These are phyloP conservation scores for Knipowitschia caucasica DNA, from an alignment of 2,797 vertebrate species.

Conservation along the genomic window DNA sequence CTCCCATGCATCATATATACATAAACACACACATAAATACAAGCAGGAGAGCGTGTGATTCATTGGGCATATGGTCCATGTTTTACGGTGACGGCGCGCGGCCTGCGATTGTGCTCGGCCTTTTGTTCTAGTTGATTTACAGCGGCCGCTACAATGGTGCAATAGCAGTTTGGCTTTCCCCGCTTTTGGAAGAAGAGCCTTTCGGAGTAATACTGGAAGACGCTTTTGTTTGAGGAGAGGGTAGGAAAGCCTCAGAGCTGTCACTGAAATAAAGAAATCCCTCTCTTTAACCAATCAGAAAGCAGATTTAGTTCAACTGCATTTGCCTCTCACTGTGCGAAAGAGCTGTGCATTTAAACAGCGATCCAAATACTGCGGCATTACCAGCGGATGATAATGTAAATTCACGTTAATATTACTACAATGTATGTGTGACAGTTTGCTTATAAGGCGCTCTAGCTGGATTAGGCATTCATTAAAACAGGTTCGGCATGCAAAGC, in stretches of 20 bases:
- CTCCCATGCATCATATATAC: conserved; percentile 59
- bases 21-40: no score
- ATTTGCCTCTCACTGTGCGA: conserved; percentile 70
- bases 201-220: conserved; percentile 66
- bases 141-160: conserved; percentile 64
- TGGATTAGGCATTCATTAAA: conserved; percentile 82
- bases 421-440: conserved; percentile 82
- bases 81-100: conserved; percentile 58
- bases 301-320: conserved; percentile 75
- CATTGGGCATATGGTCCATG: conserved; percentile 56
- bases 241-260: conserved; percentile 69
- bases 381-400: conserved; percentile 84
- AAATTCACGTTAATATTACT: conserved; percentile 83
- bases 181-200: conserved; percentile 63
- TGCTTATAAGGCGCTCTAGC: conserved; percentile 75
- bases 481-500: conserved; percentile 83
- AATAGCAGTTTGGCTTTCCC: conserved; percentile 69
- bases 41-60: conserved; percentile 53
- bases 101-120: conserved; percentile 66
- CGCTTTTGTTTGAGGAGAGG: conserved; percentile 75
- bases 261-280: conserved; percentile 73
- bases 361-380: conserved; percentile 80
- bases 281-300: conserved; percentile 68
- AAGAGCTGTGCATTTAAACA: conserved; percentile 69
- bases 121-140: conserved; percentile 77